A percentile compares a stretch with the other conserved stretches of the same genome.
These are phyloP conservation scores for Cecidostiba fungosa DNA, from an alignment of 2,888 invertebrate genomes.

Conservation along the genomic window DNA sequence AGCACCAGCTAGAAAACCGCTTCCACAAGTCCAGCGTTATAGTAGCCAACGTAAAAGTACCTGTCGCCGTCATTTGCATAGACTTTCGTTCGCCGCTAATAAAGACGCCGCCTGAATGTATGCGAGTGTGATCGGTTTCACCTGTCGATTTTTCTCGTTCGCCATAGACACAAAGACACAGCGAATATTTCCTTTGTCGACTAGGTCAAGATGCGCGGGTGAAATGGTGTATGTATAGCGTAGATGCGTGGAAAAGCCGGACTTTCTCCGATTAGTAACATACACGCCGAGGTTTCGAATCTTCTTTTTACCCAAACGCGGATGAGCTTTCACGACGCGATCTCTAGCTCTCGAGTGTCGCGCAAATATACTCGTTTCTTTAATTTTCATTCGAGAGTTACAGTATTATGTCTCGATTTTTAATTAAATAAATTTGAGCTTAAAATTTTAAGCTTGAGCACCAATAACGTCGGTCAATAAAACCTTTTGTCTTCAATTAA, in stretches of 20 bases:
- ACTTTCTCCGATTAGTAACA: slow-evolving; percentile 32
- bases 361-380: neutral
- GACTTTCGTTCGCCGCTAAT: slow-evolving; percentile 10
- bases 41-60: neutral
- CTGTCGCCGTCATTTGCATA: slow-evolving; percentile 27
- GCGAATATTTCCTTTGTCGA: slow-evolving; percentile 1
- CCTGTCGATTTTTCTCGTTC: slow-evolving; percentile 3
- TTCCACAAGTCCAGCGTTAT: neutral
- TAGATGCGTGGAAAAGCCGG: neutral
- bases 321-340: slow-evolving; percentile 12
- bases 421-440: neutral
- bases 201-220: slow-evolving; percentile 21
- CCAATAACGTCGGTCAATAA: neutral
- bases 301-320: slow-evolving; percentile 13
- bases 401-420: too few species aligned
- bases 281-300: slow-evolving; percentile 15
- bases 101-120: neutral
- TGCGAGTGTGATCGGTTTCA: neutral
- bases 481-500: neutral
- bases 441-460: too few species aligned
- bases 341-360: neutral
- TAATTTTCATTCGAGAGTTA: neutral
- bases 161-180: neutral
- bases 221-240: neutral
- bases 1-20: neutral